Base-by-base conservation (phyloP, 2,797 vertebrate genomes). In the Bucorvus abyssinicus region DNA sequence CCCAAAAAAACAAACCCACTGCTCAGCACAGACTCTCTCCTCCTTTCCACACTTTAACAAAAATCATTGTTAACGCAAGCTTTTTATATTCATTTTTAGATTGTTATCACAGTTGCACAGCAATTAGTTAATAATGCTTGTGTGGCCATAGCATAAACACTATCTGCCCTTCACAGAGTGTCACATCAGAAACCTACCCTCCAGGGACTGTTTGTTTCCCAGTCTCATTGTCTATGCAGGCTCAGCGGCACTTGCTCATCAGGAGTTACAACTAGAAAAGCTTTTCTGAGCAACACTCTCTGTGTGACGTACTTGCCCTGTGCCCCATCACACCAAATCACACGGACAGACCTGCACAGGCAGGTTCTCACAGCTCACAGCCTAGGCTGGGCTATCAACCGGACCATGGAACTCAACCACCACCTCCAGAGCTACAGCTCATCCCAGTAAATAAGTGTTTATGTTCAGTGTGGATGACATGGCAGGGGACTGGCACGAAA, bases 281-380 rank as follows among this genome's bases (percentile, higher is more conserved):
- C 52, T 74, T 56, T 73, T 24, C 52, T 49, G 32, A 67, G 36
- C n/a, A 80, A 87, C 21, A 38, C 29, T 63, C 61, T 22, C 10
- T 3, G 32, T 24, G 27, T 32, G 53, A 77, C 0, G 0, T 10
- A 32, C 24, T 21, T n/a, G 44, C 12, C 57, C 52, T 2, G 0
- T 27, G 34, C 50, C 61, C 57, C 15, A 11, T 3, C 52, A 69
- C 21, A 86, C 5, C 65, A 73, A 65, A 59, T 6, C 63, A 67
- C 32, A 13, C 3, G 2, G 40, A 53, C 14, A 80, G 30, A 89
- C 44, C 44, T 47, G 68, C 64, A 61, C 5, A 9, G 45, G 12
- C 49, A 13, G 32, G 3, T 6, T 85, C 42, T 22, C 70, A 14
- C 68, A 87, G 36, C 18, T 76, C 55, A 23, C 60, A 74, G 42